phyloP scores from a whole-genome alignment of 2,113 vertebrate species.

The Grantiella picta region DNA sequence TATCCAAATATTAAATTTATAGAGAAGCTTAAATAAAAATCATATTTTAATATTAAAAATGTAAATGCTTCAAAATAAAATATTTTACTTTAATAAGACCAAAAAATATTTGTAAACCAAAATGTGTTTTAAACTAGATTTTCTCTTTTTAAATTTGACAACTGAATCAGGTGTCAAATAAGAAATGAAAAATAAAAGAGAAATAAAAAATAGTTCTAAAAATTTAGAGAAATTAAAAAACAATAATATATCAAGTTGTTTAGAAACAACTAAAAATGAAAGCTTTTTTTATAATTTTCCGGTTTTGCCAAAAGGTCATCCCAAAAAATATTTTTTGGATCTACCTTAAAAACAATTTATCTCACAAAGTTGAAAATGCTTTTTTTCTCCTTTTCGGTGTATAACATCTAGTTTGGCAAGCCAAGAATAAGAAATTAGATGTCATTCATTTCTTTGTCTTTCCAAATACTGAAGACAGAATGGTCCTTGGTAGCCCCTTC shows the following conservation, averaged over 20 bases:
- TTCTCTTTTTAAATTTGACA: neutral
- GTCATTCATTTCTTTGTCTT: neutral
- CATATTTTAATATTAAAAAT: neutral
- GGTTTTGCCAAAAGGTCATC: fast-evolving
- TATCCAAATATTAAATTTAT: neutral
- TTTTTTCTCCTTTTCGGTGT: neutral
- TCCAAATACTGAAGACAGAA: neutral
- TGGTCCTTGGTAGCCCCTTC: neutral
- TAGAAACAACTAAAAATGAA: neutral
- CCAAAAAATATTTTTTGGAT: neutral
- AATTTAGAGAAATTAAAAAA: neutral
- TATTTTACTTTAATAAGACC: neutral
- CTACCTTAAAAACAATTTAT: neutral
- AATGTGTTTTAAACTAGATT: neutral
- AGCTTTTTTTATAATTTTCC: neutral
- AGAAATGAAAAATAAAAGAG: neutral
- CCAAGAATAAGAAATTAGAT: neutral
- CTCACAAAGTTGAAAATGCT: neutral
- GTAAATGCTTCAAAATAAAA: neutral
- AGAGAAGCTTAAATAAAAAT: neutral
- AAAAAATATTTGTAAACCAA: neutral
- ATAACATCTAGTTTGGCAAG: neutral
- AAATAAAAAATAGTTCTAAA: neutral
- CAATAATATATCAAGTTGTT: neutral
- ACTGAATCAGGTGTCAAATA: neutral